Evolutionary conservation across 2,797 vertebrate species (phyloP).

Genomic region (Cacajao melanocephalus): DNA sequence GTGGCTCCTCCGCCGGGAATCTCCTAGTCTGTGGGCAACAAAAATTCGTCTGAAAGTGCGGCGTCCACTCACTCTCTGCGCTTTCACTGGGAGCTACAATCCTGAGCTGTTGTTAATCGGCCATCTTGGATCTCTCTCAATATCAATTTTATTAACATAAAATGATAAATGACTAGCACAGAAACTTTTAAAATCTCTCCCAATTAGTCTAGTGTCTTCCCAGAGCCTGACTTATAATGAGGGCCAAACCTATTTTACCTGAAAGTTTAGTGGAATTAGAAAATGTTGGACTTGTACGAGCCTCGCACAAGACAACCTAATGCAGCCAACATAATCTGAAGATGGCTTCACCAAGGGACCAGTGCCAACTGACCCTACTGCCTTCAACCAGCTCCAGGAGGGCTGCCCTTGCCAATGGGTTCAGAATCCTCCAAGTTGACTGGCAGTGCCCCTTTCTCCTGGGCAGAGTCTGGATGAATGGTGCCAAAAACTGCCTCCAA

Average conservation of each 20-base stretch:
- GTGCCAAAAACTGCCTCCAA: neutral
- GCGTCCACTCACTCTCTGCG: too few relatives aligned
- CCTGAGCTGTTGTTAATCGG: too few relatives aligned
- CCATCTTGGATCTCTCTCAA: too few relatives aligned
- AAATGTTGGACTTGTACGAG: neutral
- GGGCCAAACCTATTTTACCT: neutral
- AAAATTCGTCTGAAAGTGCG: too few relatives aligned
- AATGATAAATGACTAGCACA: constrained; percentile 50
- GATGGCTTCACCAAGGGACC: too few relatives aligned
- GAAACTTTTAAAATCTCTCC: constrained; percentile 37
- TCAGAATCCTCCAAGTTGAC: neutral
- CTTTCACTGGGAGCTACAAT: too few relatives aligned
- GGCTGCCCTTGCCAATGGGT: neutral
- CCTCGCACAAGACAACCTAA: neutral
- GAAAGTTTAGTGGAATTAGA: constrained; percentile 1
- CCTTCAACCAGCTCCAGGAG: neutral
- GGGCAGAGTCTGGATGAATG: neutral
- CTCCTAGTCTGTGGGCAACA: too few relatives aligned
- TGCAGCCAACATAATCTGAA: neutral
- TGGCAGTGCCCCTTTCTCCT: neutral
- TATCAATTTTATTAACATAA: constrained; percentile 58
- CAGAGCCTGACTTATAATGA: neutral
- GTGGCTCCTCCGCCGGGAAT: too few relatives aligned
- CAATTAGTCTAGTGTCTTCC: constrained; percentile 48
- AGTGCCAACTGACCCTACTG: neutral